Evolutionary conservation across 1,140 invertebrate genomes (phyloP).

Genomic region (Caenorhabditis latens): DNA sequence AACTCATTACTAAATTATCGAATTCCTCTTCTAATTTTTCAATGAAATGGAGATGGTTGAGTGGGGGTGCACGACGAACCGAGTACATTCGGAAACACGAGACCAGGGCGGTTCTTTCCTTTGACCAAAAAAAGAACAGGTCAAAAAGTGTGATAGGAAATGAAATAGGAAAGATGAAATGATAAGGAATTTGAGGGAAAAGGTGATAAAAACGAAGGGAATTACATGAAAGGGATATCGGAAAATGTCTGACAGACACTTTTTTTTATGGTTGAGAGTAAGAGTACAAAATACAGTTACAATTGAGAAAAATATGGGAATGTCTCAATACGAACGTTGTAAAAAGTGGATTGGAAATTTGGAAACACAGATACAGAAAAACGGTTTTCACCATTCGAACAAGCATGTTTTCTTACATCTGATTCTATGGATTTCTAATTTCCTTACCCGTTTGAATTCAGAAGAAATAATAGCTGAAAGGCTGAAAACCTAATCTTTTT

Average conservation of each 20-base stretch:
- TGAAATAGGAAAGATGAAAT: background rate
- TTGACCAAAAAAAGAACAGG: background rate
- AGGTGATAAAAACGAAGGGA: background rate
- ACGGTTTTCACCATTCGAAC: too few relatives aligned
- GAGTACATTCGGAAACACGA: background rate
- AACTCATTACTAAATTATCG: background rate
- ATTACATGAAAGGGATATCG: background rate
- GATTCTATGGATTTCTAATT: too few relatives aligned
- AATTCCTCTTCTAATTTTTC: background rate
- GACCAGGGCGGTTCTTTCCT: background rate
- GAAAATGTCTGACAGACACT: background rate
- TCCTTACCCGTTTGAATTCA: too few relatives aligned
- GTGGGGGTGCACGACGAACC: background rate
- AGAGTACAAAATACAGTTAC: slow-evolving; percentile 1
- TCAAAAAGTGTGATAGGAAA: slow-evolving; percentile 13
- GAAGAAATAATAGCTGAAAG: too few relatives aligned
- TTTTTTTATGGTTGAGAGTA: background rate
- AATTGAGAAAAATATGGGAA: too few relatives aligned
- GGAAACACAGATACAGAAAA: too few relatives aligned
- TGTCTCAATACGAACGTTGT: background rate
- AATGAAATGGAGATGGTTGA: background rate
- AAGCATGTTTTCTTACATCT: too few relatives aligned
- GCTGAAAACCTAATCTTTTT: too few relatives aligned
- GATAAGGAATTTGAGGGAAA: background rate
- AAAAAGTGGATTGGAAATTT: background rate